These are phyloP conservation scores for Phrynosoma blainvillii DNA, from an alignment of 2,113 vertebrate genomes.

Conservation along the genomic window DNA sequence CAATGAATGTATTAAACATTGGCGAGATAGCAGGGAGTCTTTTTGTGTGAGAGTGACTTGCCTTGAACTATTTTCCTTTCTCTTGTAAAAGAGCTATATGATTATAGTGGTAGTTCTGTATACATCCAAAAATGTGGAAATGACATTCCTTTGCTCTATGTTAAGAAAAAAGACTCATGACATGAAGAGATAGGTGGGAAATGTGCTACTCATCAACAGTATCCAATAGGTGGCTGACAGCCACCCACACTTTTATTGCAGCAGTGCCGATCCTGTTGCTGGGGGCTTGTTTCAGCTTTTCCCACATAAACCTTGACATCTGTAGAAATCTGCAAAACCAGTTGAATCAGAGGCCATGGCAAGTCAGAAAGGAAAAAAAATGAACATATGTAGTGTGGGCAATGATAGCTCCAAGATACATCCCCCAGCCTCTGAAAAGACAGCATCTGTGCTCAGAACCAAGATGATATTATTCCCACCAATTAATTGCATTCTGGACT, in stretches of 20 bases:
- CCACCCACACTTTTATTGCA: neutral
- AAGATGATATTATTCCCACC: neutral
- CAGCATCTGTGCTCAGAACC: neutral
- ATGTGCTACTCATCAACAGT: neutral
- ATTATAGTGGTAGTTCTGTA: neutral
- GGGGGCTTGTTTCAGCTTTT: neutral
- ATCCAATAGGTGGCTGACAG: neutral
- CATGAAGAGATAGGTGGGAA: neutral
- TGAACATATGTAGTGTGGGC: conserved; percentile 18
- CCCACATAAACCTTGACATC: neutral
- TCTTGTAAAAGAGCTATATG: neutral
- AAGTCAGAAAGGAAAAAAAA: neutral
- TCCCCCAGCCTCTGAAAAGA: neutral
- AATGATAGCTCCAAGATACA: neutral
- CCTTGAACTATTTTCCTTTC: neutral
- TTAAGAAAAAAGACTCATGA: neutral
- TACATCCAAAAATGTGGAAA: neutral
- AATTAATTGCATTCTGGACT: neutral
- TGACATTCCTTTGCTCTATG: neutral
- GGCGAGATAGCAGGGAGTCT: too few relatives aligned
- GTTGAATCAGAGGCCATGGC: conserved; percentile 1
- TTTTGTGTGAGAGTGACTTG: neutral
- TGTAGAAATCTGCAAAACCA: conserved; percentile 9
- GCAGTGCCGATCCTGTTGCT: neutral
- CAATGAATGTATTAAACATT: neutral